Evolutionary conservation across 1,140 invertebrate genomes (phyloP), one percentile per base, ranked within the genome.

Genomic region (Anastrepha obliqua): DNA sequence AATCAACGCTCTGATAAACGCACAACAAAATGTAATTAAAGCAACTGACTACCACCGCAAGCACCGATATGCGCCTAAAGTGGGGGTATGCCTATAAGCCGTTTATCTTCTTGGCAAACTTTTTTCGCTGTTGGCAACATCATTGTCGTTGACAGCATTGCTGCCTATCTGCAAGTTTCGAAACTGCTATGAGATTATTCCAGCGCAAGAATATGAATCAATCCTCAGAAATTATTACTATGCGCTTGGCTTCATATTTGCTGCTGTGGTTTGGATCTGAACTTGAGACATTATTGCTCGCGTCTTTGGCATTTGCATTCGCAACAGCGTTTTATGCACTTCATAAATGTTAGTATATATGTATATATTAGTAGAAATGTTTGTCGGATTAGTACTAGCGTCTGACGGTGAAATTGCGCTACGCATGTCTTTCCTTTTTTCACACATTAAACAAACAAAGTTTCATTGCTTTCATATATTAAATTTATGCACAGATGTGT

Each of bases 1-100:
- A 67, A 67, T 67, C 64, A 67, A 67, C 64, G 64, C 64, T 67
- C 64, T 67, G 64, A 67, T 67, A 67, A 67, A 20, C 20, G 64
- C 64, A n/a, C 60, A 9, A 13, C 15, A 55, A 62, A 62, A 62
- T 62, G 60, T 13, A 17, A 62, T 62, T 62, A 62, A 62, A 62
- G 9, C 60, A 62, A 62, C 60, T 1, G n/a, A 62, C n/a, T 17
- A 62, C 60, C 9, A 62, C 13, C 60, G 15, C n/a, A 15, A 29
- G 5, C 4, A 13, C 60, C 60, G 4, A 62, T 62, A 62, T 62
- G 51, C 11, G 51, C 51, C 51, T 6, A 6, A 3, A 29, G 29
- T 29, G 29, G 2, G 51, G 6, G 6, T 55, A 55, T 8, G 51
- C 11, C 51, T 3, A 55, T 55, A 55, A 55, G 51, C 51, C 51